These are phyloP conservation scores for Gymnocephalus cernua DNA, from an alignment of 2,113 vertebrate species.

Conservation along the genomic window DNA sequence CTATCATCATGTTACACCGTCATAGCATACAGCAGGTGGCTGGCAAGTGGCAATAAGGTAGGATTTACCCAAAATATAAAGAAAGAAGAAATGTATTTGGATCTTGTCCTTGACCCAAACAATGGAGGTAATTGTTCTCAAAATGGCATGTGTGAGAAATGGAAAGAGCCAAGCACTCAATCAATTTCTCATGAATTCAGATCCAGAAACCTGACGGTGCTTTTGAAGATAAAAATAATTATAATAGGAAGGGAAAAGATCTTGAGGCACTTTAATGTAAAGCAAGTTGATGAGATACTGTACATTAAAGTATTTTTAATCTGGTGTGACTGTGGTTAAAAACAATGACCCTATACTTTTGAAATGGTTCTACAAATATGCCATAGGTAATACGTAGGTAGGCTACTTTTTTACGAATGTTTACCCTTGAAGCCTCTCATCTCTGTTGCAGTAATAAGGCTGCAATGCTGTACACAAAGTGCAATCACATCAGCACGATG, in stretches of 20 bases:
- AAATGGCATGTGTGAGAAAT: not conserved
- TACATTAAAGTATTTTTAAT: constrained; percentile 23
- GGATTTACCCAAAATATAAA: not conserved
- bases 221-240: constrained; percentile 60
- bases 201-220: constrained; percentile 6
- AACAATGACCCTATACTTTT: not conserved
- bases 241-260: constrained; percentile 11
- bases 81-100: not conserved
- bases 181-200: not conserved
- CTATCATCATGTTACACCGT: not conserved
- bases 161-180: not conserved
- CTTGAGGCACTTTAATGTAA: constrained; percentile 39
- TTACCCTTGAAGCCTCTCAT: not conserved
- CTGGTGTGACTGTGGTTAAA: constrained; percentile 8
- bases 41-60: not conserved
- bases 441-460: not conserved
- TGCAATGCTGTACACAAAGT: constrained; percentile 27
- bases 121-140: not conserved
- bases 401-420: not conserved
- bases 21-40: not conserved
- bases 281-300: not conserved
- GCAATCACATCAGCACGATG: constrained; percentile 43
- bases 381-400: too few species aligned
- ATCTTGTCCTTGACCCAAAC: not conserved
- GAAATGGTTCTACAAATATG: not conserved